Conservation (phyloP, 2,113 vertebrate genomes). For the Symphodus melops region DNA sequence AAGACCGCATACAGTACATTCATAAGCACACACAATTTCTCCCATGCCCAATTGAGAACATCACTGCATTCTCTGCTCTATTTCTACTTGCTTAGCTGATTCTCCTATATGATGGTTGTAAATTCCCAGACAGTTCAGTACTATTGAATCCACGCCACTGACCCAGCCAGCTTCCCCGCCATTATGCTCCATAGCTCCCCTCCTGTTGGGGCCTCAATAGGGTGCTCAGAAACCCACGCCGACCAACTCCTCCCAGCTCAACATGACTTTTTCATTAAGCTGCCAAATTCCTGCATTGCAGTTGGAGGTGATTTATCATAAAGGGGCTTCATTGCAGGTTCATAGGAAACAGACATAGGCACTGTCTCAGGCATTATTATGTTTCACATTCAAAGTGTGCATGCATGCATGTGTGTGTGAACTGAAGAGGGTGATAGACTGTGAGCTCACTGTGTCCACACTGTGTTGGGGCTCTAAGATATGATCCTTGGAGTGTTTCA, state of each 20-base stretch:
- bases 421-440: conserved; percentile 26
- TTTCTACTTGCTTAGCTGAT: conserved; percentile 48
- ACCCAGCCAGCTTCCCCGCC: conserved; percentile 33
- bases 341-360: conserved; percentile 84
- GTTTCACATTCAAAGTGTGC: conserved; percentile 75
- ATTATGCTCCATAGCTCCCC: conserved; percentile 61
- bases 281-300: conserved; percentile 86
- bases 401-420: conserved; percentile 15
- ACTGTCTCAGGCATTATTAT: conserved; percentile 79
- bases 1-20: conserved; percentile 22
- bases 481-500: conserved; percentile 57
- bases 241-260: conserved; percentile 69
- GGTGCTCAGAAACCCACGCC: conserved; percentile 67
- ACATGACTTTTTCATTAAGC: conserved; percentile 93
- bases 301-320: conserved; percentile 89
- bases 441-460: conserved; percentile 31
- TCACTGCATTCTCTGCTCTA: conserved; percentile 30
- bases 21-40: conserved; percentile 19
- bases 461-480: conserved; percentile 50
- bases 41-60: conserved; percentile 28
- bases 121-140: conserved; percentile 74
- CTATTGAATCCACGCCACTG: conserved; percentile 69
- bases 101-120: conserved; percentile 59
- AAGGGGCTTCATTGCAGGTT: conserved; percentile 83
- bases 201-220: conserved; percentile 67